Percentiles rank a stretch among this genome's conserved stretches.
These are phyloP conservation scores for Smutsia gigantea DNA, from an alignment of 2,797 vertebrate species.

Conservation along the genomic window DNA sequence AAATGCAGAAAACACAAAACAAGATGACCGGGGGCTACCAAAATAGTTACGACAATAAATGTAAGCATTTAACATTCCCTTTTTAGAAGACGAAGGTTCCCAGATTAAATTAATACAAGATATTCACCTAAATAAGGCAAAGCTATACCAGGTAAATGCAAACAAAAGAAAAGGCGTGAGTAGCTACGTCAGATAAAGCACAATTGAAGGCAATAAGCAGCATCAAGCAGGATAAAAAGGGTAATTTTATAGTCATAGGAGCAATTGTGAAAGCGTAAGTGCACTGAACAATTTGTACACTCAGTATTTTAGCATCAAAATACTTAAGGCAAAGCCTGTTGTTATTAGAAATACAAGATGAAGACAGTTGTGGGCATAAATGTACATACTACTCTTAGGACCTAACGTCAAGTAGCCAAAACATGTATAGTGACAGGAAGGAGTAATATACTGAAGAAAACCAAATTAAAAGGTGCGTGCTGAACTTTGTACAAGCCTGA, in stretches of 20 bases:
- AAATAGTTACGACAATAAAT: constrained; percentile 58
- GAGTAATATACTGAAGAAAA: constrained; percentile 20
- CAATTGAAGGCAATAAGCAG: constrained; percentile 64
- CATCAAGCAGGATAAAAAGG: constrained; percentile 64
- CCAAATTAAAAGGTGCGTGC: constrained; percentile 9
- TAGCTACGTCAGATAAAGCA: constrained; percentile 71
- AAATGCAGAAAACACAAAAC: constrained; percentile 63
- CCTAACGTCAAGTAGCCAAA: constrained; percentile 64
- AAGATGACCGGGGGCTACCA: background rate
- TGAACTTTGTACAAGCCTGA: background rate
- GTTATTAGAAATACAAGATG: constrained; percentile 60
- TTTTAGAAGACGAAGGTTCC: constrained; percentile 60
- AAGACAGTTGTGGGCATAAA: constrained; percentile 60
- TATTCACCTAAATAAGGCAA: constrained; percentile 68
- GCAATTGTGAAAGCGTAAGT: constrained; percentile 71
- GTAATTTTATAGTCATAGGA: constrained; percentile 77
- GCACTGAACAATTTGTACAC: constrained; percentile 79
- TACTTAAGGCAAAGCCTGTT: constrained; percentile 59
- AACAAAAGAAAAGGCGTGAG: constrained; percentile 71
- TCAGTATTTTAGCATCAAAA: constrained; percentile 74
- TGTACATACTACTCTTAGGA: constrained; percentile 42
- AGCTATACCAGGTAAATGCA: constrained; percentile 71
- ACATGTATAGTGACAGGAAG: constrained; percentile 37
- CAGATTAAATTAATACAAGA: constrained; percentile 67
- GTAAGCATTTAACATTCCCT: constrained; percentile 55